Evolutionary conservation across 1,140 invertebrate species (phyloP), one percentile per base, ranked within the genome.

Genomic region (Cyclargus thomasi): DNA sequence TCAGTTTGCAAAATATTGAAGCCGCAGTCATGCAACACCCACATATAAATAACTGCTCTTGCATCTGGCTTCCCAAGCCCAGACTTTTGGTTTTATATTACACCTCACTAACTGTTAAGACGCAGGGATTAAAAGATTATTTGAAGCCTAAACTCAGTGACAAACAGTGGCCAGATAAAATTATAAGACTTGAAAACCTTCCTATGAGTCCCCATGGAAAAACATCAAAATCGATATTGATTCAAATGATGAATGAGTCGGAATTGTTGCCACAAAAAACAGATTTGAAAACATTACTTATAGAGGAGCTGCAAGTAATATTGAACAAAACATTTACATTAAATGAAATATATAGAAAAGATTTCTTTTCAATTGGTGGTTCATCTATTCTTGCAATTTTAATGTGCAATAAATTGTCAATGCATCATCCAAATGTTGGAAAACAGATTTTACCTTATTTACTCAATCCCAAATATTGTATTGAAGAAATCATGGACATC

Each of bases 171-270:
- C 93, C 93, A 20, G 92, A 94, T 82, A 85, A 82, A 78, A 82
- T 94, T 55, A 76, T 92, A 21, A 73, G 87, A 70, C 76, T 93
- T 16, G 73, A 91, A 20, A 80, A 82, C 36, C 81, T 94, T 62
- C 94, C 94, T 21, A 81, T 92, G 21, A 93, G 91, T 67, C 70
- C 76, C 69, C 93, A 95, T 92, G 94, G 94, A 74, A 94, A 93
- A 81, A 78, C 91, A 63, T 90, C 88, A 67, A 91, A 86, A 74
- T 70, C 74, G 59, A 75, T 83, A 14, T 70, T 92, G 55, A 73
- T 73, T 23, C 81, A 79, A 66, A 81, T 87, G 75, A 85, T 77
- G 75, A 78, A 86, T 69, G 79, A 77, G 65, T 23, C 66, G 0
- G 55, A 67, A 53, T 63, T 65, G 62, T 5, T 63, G 36, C 74